These are phyloP conservation scores for Valencia hispanica DNA, from an alignment of 2,797 vertebrate genomes.

Conservation along the genomic window DNA sequence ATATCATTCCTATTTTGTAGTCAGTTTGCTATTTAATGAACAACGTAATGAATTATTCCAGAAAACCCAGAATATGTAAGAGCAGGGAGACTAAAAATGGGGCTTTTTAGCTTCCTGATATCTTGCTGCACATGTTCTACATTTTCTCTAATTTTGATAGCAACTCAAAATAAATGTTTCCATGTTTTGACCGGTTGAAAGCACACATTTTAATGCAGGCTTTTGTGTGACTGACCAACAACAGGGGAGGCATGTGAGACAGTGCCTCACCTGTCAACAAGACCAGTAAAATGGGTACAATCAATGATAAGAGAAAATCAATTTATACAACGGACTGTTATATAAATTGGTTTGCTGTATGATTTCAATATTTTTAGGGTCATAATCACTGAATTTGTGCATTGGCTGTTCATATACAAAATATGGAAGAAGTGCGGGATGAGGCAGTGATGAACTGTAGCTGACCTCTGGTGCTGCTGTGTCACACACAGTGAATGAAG, in stretches of 20 bases:
- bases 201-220: background rate
- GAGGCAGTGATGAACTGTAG: no score
- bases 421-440: no score
- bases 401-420: no score
- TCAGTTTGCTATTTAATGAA: conserved; percentile 68
- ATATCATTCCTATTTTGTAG: conserved; percentile 56
- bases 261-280: no score
- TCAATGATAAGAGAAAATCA: background rate
- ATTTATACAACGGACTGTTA: background rate
- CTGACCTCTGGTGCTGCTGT: no score
- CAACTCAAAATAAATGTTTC: conserved; percentile 38
- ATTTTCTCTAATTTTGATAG: conserved; percentile 27
- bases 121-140: conserved; percentile 27
- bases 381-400: no score
- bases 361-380: background rate
- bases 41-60: conserved; percentile 48
- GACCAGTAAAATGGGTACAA: no score
- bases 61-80: conserved; percentile 36
- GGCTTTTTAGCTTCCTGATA: conserved; percentile 28
- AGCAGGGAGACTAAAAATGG: conserved; percentile 38
- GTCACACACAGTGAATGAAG: no score
- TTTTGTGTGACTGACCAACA: background rate
- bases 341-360: background rate
- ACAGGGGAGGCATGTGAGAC: background rate
- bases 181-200: background rate